These are phyloP conservation scores for Syrista parreyssii DNA, from an alignment of 2,888 invertebrate species.

Conservation along the genomic window DNA sequence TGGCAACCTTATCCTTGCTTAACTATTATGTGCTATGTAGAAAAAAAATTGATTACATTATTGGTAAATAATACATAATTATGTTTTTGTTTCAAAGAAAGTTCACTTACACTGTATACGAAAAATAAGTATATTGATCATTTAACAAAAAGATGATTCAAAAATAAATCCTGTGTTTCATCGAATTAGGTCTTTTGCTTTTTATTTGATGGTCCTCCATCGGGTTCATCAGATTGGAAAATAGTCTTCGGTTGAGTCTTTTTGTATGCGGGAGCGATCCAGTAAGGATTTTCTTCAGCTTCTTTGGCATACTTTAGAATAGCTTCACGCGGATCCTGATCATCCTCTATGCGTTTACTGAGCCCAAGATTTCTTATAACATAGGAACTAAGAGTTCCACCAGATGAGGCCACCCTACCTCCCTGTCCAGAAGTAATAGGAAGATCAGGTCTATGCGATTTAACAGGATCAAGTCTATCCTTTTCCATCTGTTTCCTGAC, in stretches of 20 bases:
- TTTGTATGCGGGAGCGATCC: conserved; percentile 93
- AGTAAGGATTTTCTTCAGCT: conserved; percentile 95
- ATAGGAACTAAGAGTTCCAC: conserved; percentile 93
- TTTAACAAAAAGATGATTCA: not conserved
- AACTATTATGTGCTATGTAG: too few relatives aligned
- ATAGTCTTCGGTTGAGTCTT: conserved; percentile 89
- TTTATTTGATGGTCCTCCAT: conserved; percentile 70
- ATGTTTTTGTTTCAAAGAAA: not conserved
- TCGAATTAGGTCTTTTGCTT: conserved; percentile 65
- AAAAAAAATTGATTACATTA: not conserved
- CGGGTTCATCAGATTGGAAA: conserved; percentile 72
- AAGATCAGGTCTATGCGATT: conserved; percentile 84
- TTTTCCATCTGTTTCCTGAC: conserved; percentile 92
- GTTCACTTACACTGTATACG: not conserved
- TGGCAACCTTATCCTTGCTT: not conserved
- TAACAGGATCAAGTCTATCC: conserved; percentile 87
- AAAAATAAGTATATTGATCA: not conserved
- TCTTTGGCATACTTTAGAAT: conserved; percentile 95
- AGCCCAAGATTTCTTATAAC: conserved; percentile 95
- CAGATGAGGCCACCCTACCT: conserved; percentile 90
- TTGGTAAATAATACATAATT: not conserved
- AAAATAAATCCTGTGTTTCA: not conserved
- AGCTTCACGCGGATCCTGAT: conserved; percentile 92
- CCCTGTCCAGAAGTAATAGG: conserved; percentile 92
- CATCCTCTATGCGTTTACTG: conserved; percentile 88